These are phyloP conservation scores for Coelinius sp. DNA, from an alignment of 2,888 invertebrate genomes.

Conservation along the genomic window DNA sequence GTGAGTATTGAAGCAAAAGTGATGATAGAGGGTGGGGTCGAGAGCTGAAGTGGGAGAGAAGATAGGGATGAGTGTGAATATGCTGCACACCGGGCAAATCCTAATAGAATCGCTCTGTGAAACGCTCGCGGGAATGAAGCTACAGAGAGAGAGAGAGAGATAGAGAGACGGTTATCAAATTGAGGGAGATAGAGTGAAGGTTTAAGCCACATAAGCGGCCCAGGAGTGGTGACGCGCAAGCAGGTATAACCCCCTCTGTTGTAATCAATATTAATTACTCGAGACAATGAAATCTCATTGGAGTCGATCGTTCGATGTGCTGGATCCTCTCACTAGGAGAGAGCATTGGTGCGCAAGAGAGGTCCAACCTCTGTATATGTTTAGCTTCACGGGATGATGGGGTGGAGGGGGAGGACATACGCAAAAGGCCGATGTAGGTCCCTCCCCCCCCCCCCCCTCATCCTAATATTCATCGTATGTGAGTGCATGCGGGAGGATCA, in stretches of 20 bases:
- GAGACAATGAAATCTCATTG: conserved; percentile 72
- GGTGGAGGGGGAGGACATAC: conserved; percentile 5
- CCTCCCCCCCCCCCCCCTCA: conserved; percentile 27
- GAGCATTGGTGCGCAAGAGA: conserved; percentile 35
- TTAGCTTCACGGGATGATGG: conserved; percentile 14
- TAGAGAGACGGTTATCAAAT: conserved; percentile 32
- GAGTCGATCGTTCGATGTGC: conserved; percentile 67
- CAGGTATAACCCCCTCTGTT: conserved; percentile 66
- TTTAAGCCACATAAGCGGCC: conserved; percentile 40
- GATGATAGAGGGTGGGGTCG: conserved; percentile 39
- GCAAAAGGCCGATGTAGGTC: conserved; percentile 19
- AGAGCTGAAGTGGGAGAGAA: conserved; percentile 23
- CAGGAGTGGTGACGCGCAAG: conserved; percentile 58
- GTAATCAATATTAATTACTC: conserved; percentile 72
- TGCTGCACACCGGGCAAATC: conserved; percentile 58
- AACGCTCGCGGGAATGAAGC: conserved; percentile 38
- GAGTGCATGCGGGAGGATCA: conserved; percentile 38
- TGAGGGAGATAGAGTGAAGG: conserved; percentile 20
- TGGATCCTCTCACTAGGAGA: conserved; percentile 52
- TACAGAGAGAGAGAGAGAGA: conserved; percentile 29
- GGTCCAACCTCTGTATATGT: conserved; percentile 31
- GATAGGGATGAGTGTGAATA: conserved; percentile 26
- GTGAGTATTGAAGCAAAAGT: conserved; percentile 27
- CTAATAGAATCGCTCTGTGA: conserved; percentile 56
- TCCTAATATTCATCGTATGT: conserved; percentile 31